Evolutionary conservation across 1,140 invertebrate genomes (phyloP), one percentile per base, ranked within the genome.

Genomic region (Lepidurus apus): DNA sequence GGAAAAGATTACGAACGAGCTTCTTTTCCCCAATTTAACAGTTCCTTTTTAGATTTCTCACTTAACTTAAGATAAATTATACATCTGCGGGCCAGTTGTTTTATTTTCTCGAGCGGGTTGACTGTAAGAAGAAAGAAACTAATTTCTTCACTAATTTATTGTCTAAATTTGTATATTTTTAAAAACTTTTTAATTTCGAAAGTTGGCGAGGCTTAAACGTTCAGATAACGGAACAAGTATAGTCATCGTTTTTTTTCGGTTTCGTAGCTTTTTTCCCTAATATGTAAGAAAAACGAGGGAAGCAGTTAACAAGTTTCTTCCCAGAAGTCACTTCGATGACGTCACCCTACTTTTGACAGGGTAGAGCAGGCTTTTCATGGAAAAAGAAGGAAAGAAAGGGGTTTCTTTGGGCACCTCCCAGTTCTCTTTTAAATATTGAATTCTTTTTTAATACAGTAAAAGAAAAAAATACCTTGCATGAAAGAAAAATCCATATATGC

Each of bases 281-380:
- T 65, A n/a, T 65, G 21, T 21, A 65, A n/a, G 17, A 4, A n/a
- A 9, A 21, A n/a, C 7, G n/a, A 21, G 21, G 53, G 34, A 34
- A n/a, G 17, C 6, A 17, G 53, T 65, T 65, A n/a, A 0, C 17
- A 65, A 65, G 21, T 21, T 65, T 13, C 53, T 21, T 21, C 53
- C 53, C 17, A 21, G 21, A 21, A 65, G 53, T 65, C 53, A 65
- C 13, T 5, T n/a, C 17, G 17, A 17, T 65, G 53, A 65, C 53
- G 53, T 65, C 53, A 65, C 53, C 53, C 53, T 65, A 65, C 53
- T 65, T 65, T 65, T 65, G 53, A n/a, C 53, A 21, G 53, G 53
- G 53, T 13, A 65, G 21, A 65, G 21, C 3, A 17, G 21, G 21
- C 17, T 65, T 21, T 65, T 65, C 21, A 65, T 65, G 17, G 53